Evolutionary conservation across 1,140 invertebrate species (phyloP), one percentile per base, ranked within the genome.

Genomic region (Cylas formicarius): DNA sequence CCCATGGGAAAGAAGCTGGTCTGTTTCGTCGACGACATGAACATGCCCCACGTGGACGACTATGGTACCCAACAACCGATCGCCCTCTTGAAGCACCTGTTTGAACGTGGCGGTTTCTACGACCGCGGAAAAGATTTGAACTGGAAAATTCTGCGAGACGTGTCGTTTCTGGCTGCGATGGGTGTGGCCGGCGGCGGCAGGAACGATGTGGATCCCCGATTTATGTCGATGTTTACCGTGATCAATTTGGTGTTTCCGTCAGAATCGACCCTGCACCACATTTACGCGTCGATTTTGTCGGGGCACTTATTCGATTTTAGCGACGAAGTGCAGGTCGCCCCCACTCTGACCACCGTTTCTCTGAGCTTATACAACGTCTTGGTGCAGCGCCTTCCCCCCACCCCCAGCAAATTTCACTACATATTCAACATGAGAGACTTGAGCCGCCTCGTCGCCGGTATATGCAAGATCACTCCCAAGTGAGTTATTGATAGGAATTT

Each of bases 41-140:
- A 94, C 65, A 92, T 92, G 88, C 89, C 90, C 23, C 77, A 87
- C 67, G 83, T 90, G 18, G 72, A 73, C 56, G 83, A 78, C 1
- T 93, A 93, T 60, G 90, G 90, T 1, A 93, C 87, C 0, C 90
- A 94, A 66, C 90, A 94, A 58, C 90, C 90, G 0, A 90, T 94
- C 48, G 90, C 90, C 1, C 62, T 94, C 6, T 66, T 95, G 1
- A 94, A 93, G 65, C 63, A 92, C 13, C 62, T 94, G 1, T 77
- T 94, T 29, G 89, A 94, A 66, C 77, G 78, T 53, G 81, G 81
- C 47, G 90, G 90, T 16, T 78, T 91, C 54, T 94, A 90, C 63
- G 87, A 90, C 67, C 67, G 87, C 37, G 85, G 82, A n/a, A 90
- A 89, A 66, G 85, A 92, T 60, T 71, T 92, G 0, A 86, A 81